These are phyloP conservation scores for Pristionchus pacificus DNA, from an alignment of 1,140 invertebrate species.

Conservation along the genomic window DNA sequence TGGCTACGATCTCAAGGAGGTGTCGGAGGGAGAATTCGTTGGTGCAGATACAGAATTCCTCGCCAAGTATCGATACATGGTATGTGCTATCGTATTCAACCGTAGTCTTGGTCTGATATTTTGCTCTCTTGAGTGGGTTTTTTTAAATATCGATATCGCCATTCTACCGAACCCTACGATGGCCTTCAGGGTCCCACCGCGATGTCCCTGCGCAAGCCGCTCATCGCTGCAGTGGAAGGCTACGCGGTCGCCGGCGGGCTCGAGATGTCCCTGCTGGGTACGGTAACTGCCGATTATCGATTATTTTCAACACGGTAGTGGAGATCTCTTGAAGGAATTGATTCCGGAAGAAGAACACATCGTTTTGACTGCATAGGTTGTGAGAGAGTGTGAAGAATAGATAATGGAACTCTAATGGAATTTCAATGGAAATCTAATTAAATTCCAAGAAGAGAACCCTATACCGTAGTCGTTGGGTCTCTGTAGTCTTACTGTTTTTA, in stretches of 20 bases:
- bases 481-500: no score
- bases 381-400: no score
- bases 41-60: conserved; percentile 23
- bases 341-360: no score
- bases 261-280: conserved; percentile 80
- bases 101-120: not conserved
- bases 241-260: conserved; percentile 82
- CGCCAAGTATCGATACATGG: conserved; percentile 33
- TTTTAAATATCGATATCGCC: not conserved
- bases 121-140: not conserved
- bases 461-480: no score
- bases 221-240: conserved; percentile 78
- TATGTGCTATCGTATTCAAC: not conserved
- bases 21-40: conserved; percentile 59
- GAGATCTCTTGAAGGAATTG: no score
- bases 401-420: no score
- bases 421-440: no score
- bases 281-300: not conserved
- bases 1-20: conserved; percentile 71
- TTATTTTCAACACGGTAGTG: no score
- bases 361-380: no score
- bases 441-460: no score
- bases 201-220: conserved; percentile 72
- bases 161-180: no score
- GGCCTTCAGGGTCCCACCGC: conserved; percentile 67